phyloP scores from a whole-genome alignment of 2,113 vertebrate genomes.

The Zosterops hypoxanthus region DNA sequence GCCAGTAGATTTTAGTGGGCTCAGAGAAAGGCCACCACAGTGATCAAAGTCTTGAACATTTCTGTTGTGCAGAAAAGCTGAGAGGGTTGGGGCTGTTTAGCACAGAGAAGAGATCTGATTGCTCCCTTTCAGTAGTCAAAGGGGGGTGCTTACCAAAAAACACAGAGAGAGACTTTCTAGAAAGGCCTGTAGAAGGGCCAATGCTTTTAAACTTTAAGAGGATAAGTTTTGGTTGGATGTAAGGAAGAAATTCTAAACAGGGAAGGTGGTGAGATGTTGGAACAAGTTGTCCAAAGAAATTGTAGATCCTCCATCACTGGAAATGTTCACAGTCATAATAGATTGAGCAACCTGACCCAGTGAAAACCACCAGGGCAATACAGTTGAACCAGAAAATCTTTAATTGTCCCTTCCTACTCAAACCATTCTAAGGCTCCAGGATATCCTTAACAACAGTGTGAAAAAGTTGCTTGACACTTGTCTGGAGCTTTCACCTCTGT shows the following conservation, averaged over 20 bases:
- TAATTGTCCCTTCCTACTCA: neutral
- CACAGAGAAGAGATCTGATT: neutral
- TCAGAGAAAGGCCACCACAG: neutral
- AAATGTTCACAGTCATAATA: neutral
- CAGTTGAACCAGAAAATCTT: neutral
- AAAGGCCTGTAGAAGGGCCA: neutral
- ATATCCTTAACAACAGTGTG: neutral
- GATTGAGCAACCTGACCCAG: neutral
- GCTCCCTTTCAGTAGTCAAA: neutral
- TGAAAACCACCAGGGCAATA: neutral
- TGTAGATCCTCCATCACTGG: neutral
- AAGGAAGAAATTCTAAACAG: neutral
- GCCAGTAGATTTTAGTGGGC: fast-evolving
- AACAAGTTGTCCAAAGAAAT: neutral
- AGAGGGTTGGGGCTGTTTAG: neutral
- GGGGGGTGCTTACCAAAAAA: neutral
- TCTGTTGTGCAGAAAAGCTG: neutral
- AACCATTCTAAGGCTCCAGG: neutral
- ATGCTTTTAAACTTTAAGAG: neutral
- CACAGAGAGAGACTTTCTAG: neutral
- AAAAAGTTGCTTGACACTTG: neutral
- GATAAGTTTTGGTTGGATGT: neutral
- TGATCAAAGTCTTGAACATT: neutral
- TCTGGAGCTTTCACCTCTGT: neutral
- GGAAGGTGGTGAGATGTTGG: neutral